phyloP scores from a whole-genome alignment of 1,140 invertebrate species.

The Heliconius congener region DNA sequence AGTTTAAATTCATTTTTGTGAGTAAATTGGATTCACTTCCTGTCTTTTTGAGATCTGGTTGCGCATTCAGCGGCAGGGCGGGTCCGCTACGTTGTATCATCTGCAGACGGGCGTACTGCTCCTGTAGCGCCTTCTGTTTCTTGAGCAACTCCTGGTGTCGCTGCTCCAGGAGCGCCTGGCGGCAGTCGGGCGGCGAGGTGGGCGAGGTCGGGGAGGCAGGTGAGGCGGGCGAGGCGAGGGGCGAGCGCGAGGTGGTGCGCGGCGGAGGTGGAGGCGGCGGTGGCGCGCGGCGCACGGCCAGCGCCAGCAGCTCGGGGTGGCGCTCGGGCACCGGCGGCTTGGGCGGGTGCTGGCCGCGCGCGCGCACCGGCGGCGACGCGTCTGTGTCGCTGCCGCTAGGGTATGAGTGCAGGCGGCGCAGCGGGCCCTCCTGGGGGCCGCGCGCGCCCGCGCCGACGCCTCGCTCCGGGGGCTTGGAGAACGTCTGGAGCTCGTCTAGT shows the following conservation, averaged over 20 bases:
- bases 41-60: conserved; percentile 90
- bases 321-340: conserved; percentile 90
- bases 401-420: conserved; percentile 88
- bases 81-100: conserved; percentile 90
- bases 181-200: conserved; percentile 82
- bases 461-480: conserved; percentile 86
- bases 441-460: conserved; percentile 84
- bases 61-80: conserved; percentile 83
- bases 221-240: conserved; percentile 88
- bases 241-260: conserved; percentile 90
- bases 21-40: conserved; percentile 94
- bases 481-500: conserved; percentile 95
- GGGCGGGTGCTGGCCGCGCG: conserved; percentile 76
- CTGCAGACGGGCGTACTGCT: conserved; percentile 93
- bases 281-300: conserved; percentile 87
- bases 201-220: conserved; percentile 49
- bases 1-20: conserved; percentile 90
- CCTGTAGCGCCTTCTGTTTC: conserved; percentile 92
- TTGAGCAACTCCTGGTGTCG: conserved; percentile 92
- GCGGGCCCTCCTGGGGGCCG: conserved; percentile 79
- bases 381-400: conserved; percentile 89
- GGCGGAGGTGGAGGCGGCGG: conserved; percentile 93
- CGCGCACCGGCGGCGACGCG: conserved; percentile 84
- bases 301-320: conserved; percentile 86
- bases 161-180: conserved; percentile 90